These are phyloP conservation scores for Ornithoptera alexandrae DNA, from an alignment of 2,888 invertebrate genomes.

Conservation along the genomic window DNA sequence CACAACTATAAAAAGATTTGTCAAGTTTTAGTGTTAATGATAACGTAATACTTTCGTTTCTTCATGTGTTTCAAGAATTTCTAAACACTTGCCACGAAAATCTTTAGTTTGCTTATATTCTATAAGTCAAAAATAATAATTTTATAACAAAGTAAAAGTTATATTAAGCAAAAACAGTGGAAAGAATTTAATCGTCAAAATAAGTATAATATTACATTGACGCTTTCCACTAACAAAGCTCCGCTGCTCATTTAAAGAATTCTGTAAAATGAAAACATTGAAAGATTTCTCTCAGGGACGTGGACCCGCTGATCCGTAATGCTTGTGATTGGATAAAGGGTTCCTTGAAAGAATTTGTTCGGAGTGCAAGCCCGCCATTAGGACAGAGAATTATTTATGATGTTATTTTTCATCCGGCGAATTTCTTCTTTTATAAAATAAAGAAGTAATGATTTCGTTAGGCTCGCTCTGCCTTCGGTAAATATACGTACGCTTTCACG, in stretches of 20 bases:
- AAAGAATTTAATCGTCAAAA: neutral
- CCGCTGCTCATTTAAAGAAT: conserved; percentile 11
- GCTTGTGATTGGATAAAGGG: conserved; percentile 68
- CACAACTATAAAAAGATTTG: too few relatives aligned
- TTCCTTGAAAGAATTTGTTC: conserved; percentile 45
- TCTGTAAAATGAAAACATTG: conserved; percentile 31
- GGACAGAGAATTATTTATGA: conserved; percentile 31
- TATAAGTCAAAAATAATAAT: neutral
- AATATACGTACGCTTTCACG: conserved; percentile 27
- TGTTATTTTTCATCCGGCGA: conserved; percentile 31
- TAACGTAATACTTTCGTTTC: neutral
- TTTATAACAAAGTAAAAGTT: neutral
- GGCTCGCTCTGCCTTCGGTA: conserved; percentile 18
- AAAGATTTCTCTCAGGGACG: conserved; percentile 46
- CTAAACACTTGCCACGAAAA: neutral
- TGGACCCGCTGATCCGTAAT: conserved; percentile 57
- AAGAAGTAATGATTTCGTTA: conserved; percentile 30
- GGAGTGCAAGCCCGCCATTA: conserved; percentile 33
- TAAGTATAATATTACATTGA: neutral
- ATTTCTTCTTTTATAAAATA: conserved; percentile 28
- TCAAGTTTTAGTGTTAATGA: too few relatives aligned
- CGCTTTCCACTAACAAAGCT: conserved; percentile 2
- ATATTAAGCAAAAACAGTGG: neutral
- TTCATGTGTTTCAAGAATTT: neutral
- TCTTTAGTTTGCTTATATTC: neutral